Base-by-base conservation (phyloP, 2,888 invertebrate genomes). In the Kuschelorhynchus macadamiae region DNA sequence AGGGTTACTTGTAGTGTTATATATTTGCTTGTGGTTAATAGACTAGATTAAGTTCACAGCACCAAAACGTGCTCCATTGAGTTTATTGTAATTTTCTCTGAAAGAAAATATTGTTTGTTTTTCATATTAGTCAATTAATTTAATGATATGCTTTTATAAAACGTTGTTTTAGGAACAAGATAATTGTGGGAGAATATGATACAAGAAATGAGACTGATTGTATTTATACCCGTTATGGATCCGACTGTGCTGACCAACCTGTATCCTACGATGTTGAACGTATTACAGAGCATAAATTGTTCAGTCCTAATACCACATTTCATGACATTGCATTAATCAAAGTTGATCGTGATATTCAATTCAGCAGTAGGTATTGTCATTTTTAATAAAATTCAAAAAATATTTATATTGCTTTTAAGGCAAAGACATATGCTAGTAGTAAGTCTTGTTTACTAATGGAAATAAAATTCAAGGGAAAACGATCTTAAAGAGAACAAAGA, bases 111-210 rank as follows among this genome's bases (percentile, higher is more conserved):
- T n/a, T n/a, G n/a, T n/a, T n/a, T n/a, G n/a, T n/a, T n/a, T n/a
- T n/a, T n/a, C n/a, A n/a, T n/a, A n/a, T n/a, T n/a, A n/a, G n/a
- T n/a, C n/a, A n/a, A n/a, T n/a, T n/a, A n/a, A n/a, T n/a, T n/a
- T n/a, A n/a, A n/a, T n/a, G n/a, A n/a, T n/a, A n/a, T n/a, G n/a
- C n/a, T n/a, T n/a, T n/a, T n/a, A n/a, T n/a, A n/a, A n/a, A n/a
- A n/a, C n/a, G 11, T 46, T 17, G 7, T 79, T 80, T n/a, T 74
- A 88, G 88, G 64, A 81, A 84, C 70, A 83, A 85, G 39, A 86
- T 88, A 1, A 86, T 90, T 9, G 81, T 91, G 36, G 91, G 91
- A 0, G 91, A 91, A 81, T 90, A 89, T 75, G 88, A 91, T 76
- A 87, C 85, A 0, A 86, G 87, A 72, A 87, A 85, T 0, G 86